A percentile compares a stretch with the other conserved stretches of the same genome.
These are phyloP conservation scores for Aricia agestis DNA, from an alignment of 1,140 invertebrate species.

Conservation along the genomic window DNA sequence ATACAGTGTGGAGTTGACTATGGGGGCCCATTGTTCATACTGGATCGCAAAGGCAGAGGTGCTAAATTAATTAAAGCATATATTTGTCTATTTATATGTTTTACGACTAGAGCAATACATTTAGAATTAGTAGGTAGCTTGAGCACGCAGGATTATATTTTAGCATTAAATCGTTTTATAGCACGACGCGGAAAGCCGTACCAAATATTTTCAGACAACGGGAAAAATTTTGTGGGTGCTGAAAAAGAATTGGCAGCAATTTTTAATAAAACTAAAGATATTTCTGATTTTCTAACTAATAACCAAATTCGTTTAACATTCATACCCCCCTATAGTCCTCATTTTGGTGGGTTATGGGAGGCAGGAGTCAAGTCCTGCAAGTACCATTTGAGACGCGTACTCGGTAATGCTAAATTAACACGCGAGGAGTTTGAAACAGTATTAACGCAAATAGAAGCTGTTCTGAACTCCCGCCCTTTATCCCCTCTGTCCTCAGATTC, in stretches of 20 bases:
- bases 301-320: constrained; percentile 14
- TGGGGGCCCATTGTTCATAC: constrained; percentile 41
- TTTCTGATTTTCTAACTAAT: constrained; percentile 21
- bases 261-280: constrained; percentile 18
- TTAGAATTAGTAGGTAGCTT: constrained; percentile 19
- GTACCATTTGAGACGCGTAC: constrained; percentile 1
- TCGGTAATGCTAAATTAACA: background rate
- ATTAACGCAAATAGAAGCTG: constrained; percentile 16
- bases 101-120: constrained; percentile 20
- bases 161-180: constrained; percentile 18
- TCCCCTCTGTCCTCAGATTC: constrained; percentile 15
- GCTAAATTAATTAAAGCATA: constrained; percentile 17
- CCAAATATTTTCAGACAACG: constrained; percentile 27
- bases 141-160: constrained; percentile 12
- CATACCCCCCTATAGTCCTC: constrained; percentile 5
- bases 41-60: constrained; percentile 33
- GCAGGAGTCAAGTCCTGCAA: constrained; percentile 13
- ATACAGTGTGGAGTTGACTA: constrained; percentile 41
- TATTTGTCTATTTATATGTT: constrained; percentile 36
- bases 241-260: constrained; percentile 23
- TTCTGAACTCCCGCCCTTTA: constrained; percentile 15
- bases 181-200: constrained; percentile 20
- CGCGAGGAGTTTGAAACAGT: constrained; percentile 9
- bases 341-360: constrained; percentile 18
- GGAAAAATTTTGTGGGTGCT: constrained; percentile 31